Percentiles rank a stretch among this genome's conserved stretches.
These are phyloP conservation scores for Circaetus cinerascens DNA, from an alignment of 2,113 vertebrate species.

Conservation along the genomic window DNA sequence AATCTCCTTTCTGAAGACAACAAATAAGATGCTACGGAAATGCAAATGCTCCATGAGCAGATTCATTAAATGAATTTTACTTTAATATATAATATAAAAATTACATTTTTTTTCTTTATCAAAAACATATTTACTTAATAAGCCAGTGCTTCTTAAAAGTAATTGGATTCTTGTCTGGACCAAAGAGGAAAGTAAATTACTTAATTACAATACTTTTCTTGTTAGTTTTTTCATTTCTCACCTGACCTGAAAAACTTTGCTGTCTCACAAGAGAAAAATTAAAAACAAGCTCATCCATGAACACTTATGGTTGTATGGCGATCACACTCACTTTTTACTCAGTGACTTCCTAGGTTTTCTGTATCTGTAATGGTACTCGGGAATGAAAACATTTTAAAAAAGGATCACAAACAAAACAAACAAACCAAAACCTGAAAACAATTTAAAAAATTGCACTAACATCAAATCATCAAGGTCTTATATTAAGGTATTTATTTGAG, in stretches of 20 bases:
- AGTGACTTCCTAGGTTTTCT: neutral
- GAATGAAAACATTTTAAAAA: neutral
- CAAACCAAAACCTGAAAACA: neutral
- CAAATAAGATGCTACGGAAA: neutral
- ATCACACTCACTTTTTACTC: neutral
- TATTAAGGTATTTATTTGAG: neutral
- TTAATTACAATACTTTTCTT: neutral
- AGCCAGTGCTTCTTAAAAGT: neutral
- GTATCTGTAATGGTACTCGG: neutral
- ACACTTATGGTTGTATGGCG: neutral
- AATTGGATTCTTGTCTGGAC: neutral
- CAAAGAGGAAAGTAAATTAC: neutral
- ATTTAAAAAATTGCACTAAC: neutral
- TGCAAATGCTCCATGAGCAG: fast-evolving
- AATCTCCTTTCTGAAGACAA: neutral
- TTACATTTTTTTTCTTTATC: neutral
- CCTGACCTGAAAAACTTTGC: neutral
- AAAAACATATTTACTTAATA: neutral
- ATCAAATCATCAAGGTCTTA: neutral
- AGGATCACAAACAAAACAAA: fast-evolving
- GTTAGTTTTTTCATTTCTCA: neutral
- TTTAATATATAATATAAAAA: neutral
- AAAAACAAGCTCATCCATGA: neutral
- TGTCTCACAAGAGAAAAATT: neutral
- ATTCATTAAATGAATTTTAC: neutral